These are phyloP conservation scores for Leptinotarsa undecemlineata DNA, from an alignment of 1,140 invertebrate species.

Conservation along the genomic window DNA sequence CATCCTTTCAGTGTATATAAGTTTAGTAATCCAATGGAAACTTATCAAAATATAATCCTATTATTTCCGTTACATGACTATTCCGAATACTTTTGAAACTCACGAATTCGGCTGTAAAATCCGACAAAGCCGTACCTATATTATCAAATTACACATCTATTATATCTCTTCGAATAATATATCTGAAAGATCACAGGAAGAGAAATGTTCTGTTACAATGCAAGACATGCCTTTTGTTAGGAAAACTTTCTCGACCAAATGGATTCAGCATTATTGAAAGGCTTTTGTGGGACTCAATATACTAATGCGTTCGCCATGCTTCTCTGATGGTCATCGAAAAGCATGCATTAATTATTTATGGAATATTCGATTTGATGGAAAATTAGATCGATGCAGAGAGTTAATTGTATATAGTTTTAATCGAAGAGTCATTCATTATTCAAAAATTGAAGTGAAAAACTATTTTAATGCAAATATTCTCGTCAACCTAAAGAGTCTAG, in stretches of 20 bases:
- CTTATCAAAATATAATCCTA: no score
- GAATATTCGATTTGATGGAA: conserved; percentile 4
- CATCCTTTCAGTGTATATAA: no score
- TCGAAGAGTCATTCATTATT: no score
- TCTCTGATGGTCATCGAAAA: not conserved
- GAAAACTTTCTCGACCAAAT: not conserved
- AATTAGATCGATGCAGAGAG: not conserved
- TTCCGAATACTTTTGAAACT: no score
- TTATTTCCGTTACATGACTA: no score
- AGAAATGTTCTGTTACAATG: not conserved
- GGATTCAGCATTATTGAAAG: conserved; percentile 7
- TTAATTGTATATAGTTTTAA: no score
- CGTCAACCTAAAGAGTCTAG: no score
- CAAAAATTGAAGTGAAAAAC: no score
- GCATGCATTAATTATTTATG: not conserved
- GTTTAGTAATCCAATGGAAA: no score
- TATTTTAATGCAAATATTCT: no score
- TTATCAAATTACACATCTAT: conserved; percentile 9
- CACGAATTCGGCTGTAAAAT: no score
- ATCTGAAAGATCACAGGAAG: conserved; percentile 4
- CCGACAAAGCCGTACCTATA: not conserved
- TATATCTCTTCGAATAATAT: conserved; percentile 1
- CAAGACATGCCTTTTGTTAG: not conserved
- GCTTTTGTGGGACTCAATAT: not conserved
- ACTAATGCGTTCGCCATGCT: conserved; percentile 11